phyloP scores from a whole-genome alignment of 1,140 invertebrate species.

The Apis florea region DNA sequence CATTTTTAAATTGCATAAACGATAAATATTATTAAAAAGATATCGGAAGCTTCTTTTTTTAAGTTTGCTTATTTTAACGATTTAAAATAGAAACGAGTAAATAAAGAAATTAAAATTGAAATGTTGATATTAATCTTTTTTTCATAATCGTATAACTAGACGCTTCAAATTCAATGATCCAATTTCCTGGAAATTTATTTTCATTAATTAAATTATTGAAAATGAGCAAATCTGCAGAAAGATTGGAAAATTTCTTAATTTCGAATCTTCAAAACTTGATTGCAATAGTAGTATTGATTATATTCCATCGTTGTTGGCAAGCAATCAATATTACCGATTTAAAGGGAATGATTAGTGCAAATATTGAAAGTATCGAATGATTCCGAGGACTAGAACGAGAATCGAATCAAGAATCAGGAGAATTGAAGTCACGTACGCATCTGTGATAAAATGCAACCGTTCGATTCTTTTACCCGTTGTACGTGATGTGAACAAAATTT shows the following conservation, averaged over 20 bases:
- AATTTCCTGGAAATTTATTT: too few relatives aligned
- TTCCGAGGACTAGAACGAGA: background rate
- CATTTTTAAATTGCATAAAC: too few relatives aligned
- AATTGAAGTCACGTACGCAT: background rate
- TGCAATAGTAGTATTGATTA: constrained; percentile 6
- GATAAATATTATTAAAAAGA: too few relatives aligned
- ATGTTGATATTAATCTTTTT: too few relatives aligned
- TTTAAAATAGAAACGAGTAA: too few relatives aligned
- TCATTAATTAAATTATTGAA: too few relatives aligned
- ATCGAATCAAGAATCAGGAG: too few relatives aligned
- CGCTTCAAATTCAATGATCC: too few relatives aligned
- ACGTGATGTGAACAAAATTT: background rate
- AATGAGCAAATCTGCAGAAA: background rate
- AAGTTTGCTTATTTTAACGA: too few relatives aligned
- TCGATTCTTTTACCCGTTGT: background rate
- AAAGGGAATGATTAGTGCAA: background rate
- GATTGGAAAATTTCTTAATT: background rate
- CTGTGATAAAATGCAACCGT: background rate
- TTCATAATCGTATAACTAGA: too few relatives aligned
- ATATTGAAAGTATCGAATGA: constrained; percentile 34
- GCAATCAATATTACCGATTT: constrained; percentile 42
- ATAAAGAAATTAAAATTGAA: too few relatives aligned
- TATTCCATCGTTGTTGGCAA: background rate
- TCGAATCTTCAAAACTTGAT: background rate
- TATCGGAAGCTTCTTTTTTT: too few relatives aligned